phyloP scores from a whole-genome alignment of 2,888 invertebrate genomes.

The Liposcelis brunnea region DNA sequence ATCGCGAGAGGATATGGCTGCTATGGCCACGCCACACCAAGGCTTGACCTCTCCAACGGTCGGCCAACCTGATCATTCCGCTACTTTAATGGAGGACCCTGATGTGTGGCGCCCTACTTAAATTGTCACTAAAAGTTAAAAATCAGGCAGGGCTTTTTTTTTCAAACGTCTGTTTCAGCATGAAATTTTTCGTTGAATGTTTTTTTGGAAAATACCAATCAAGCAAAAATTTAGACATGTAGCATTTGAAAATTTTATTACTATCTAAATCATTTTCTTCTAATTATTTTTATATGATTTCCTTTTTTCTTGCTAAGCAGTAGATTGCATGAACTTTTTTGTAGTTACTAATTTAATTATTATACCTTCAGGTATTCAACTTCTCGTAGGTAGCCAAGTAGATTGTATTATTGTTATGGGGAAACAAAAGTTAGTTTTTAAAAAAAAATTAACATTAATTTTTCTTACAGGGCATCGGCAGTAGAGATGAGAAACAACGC shows the following conservation, averaged over 20 bases:
- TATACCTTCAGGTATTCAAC: too few species aligned
- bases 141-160: constrained; percentile 3
- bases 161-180: background rate
- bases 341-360: too few species aligned
- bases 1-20: constrained; percentile 69
- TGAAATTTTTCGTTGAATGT: constrained; percentile 3
- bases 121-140: constrained; percentile 25
- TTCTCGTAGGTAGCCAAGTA: too few species aligned
- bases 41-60: constrained; percentile 41
- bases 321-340: too few species aligned
- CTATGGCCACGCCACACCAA: constrained; percentile 47
- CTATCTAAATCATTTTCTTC: too few species aligned
- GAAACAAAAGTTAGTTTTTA: background rate
- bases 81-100: constrained; percentile 81
- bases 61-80: constrained; percentile 42
- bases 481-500: constrained; percentile 54
- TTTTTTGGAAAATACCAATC: too few species aligned
- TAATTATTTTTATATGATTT: too few species aligned
- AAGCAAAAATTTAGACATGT: too few species aligned
- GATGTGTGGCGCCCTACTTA: constrained; percentile 89
- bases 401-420: background rate
- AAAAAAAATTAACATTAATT: constrained; percentile 3
- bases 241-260: too few species aligned
- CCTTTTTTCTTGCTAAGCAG: too few species aligned
- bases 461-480: constrained; percentile 46